These are phyloP conservation scores for Andrena bicolor DNA, from an alignment of 2,888 invertebrate genomes.

Conservation along the genomic window DNA sequence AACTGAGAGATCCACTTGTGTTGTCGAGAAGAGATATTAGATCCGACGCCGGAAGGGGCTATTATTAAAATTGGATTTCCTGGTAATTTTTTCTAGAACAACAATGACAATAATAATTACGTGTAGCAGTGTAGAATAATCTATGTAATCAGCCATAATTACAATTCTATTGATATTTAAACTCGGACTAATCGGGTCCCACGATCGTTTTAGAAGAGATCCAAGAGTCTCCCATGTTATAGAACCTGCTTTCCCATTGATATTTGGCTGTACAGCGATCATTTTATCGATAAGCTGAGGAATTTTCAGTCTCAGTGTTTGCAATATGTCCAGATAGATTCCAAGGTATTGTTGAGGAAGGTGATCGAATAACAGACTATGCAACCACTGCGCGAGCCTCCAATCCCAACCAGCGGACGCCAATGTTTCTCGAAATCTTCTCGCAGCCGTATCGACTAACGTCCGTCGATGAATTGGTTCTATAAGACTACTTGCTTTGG, in stretches of 20 bases:
- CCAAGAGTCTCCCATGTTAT: slow-evolving; percentile 88
- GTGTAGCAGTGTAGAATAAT: slow-evolving; percentile 12
- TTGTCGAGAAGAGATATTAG: slow-evolving; percentile 86
- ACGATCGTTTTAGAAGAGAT: slow-evolving; percentile 89
- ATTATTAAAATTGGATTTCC: slow-evolving; percentile 89
- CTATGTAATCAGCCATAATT: slow-evolving; percentile 70
- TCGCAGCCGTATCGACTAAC: slow-evolving; percentile 90
- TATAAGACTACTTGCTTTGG: slow-evolving; percentile 87
- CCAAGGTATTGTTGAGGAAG: slow-evolving; percentile 89
- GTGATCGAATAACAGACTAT: slow-evolving; percentile 89
- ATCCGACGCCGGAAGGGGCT: slow-evolving; percentile 86
- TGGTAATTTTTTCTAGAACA: slow-evolving; percentile 88
- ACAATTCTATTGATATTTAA: slow-evolving; percentile 88
- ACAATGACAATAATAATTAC: slow-evolving; percentile 20
- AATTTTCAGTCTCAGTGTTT: slow-evolving; percentile 89
- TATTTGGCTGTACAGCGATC: slow-evolving; percentile 86
- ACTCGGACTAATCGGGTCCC: slow-evolving; percentile 90
- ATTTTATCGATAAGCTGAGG: slow-evolving; percentile 91
- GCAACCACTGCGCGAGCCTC: slow-evolving; percentile 91
- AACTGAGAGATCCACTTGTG: slow-evolving; percentile 91
- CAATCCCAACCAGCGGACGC: slow-evolving; percentile 91
- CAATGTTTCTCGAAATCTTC: slow-evolving; percentile 89
- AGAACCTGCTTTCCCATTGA: slow-evolving; percentile 85
- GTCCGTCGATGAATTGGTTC: slow-evolving; percentile 90
- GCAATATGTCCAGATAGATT: slow-evolving; percentile 92